A percentile compares a stretch with the other conserved stretches of the same genome.
Conservation (phyloP, 2,113 vertebrate species). For the Cichladusa arquata region DNA sequence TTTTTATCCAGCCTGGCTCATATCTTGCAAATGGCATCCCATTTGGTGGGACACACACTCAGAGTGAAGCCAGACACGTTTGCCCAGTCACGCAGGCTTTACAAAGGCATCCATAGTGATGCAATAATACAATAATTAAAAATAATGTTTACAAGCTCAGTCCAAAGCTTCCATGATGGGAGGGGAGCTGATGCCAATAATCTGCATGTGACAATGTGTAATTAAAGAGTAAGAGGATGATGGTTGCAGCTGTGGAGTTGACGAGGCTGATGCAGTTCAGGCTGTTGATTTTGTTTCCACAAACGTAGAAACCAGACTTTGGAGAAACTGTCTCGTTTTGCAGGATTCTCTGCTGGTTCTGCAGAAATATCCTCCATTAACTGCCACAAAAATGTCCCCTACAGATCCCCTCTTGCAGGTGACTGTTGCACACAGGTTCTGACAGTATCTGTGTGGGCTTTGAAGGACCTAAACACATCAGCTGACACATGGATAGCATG, state of each 20-base stretch:
- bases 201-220: neutral
- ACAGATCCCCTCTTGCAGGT: neutral
- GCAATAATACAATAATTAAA: neutral
- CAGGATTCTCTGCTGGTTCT: neutral
- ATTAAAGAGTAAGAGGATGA: neutral
- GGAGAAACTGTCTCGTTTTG: neutral
- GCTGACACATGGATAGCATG: neutral
- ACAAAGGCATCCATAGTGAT: neutral
- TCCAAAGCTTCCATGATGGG: neutral
- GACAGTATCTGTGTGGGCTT: neutral
- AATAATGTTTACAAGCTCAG: neutral
- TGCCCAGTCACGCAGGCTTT: neutral
- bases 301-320: neutral
- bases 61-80: neutral
- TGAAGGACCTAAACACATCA: neutral
- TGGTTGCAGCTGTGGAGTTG: constrained; percentile 24
- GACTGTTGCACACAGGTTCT: neutral
- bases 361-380: neutral
- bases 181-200: neutral
- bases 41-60: neutral
- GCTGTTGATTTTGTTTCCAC: neutral
- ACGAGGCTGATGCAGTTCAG: neutral
- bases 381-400: neutral
- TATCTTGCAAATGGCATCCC: neutral
- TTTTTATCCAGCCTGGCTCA: neutral